These are phyloP conservation scores for Ophion costatus DNA, from an alignment of 2,888 invertebrate species.

Conservation along the genomic window DNA sequence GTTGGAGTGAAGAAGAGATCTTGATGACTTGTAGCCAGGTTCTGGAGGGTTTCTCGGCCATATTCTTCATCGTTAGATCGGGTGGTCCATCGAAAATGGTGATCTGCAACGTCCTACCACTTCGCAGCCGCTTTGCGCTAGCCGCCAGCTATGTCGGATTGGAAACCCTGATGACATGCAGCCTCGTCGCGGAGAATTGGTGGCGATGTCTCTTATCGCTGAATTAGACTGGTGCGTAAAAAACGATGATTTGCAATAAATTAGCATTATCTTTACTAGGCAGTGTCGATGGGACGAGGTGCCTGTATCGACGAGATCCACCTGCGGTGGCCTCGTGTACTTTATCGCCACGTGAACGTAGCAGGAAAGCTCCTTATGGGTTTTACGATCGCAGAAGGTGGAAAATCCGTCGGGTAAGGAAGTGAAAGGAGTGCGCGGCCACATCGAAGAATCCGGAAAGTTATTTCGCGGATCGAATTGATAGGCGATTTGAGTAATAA, in stretches of 20 bases:
- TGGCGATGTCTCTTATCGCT: not conserved
- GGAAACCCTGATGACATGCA: not conserved
- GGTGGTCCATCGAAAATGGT: not conserved
- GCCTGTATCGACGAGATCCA: not conserved
- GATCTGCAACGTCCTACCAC: not conserved
- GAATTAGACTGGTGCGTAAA: not conserved
- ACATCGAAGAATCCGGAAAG: conserved; percentile 8
- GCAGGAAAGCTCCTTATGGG: conserved; percentile 23
- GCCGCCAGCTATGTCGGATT: not conserved
- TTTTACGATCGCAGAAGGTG: conserved; percentile 23
- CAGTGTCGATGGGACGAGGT: not conserved
- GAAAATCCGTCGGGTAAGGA: conserved; percentile 33
- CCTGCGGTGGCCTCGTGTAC: not conserved
- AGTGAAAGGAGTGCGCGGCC: conserved; percentile 35
- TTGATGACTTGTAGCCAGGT: not conserved
- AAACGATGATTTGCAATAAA: not conserved
- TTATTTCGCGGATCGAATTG: conserved; percentile 47
- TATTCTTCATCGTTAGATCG: not conserved
- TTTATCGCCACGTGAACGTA: conserved; percentile 1
- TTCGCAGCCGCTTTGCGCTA: not conserved
- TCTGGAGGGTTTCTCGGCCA: not conserved
- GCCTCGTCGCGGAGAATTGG: not conserved
- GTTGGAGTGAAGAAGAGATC: not conserved
- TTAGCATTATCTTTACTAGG: not conserved
- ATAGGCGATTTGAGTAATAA: conserved; percentile 33